Percentiles rank a stretch among this genome's conserved stretches.
phyloP scores from a whole-genome alignment of 2,113 vertebrate genomes.

The Aythya baeri region DNA sequence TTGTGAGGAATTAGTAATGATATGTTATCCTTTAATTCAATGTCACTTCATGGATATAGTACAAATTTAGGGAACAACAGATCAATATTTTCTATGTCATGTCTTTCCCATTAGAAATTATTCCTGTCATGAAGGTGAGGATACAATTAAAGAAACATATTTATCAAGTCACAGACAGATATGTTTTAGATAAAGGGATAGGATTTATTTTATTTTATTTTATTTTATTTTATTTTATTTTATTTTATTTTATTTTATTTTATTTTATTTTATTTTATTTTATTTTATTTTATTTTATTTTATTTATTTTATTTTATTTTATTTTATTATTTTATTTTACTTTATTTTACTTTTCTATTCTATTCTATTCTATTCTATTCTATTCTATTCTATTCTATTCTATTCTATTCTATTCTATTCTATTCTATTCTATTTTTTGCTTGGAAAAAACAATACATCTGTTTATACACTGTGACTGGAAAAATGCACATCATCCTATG shows the following conservation, averaged over 20 bases:
- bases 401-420: neutral
- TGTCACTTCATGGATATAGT: neutral
- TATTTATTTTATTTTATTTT: no score
- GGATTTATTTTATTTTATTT: neutral
- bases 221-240: no score
- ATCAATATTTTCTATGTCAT: neutral
- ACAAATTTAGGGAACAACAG: neutral
- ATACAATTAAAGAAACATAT: neutral
- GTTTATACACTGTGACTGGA: neutral
- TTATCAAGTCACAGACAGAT: neutral
- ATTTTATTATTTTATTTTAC: neutral
- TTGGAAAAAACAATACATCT: neutral
- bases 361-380: no score
- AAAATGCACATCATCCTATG: neutral
- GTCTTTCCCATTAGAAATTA: neutral
- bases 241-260: no score
- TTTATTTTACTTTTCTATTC: neutral
- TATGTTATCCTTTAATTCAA: neutral
- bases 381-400: neutral
- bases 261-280: no score
- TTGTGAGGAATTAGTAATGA: neutral
- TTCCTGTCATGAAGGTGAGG: neutral
- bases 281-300: no score
- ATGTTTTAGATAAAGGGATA: neutral
- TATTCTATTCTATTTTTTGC: neutral